A percentile compares a stretch with the other conserved stretches of the same genome.
Evolutionary conservation across 2,113 vertebrate genomes (phyloP).

Genomic region (Sander lucioperca): DNA sequence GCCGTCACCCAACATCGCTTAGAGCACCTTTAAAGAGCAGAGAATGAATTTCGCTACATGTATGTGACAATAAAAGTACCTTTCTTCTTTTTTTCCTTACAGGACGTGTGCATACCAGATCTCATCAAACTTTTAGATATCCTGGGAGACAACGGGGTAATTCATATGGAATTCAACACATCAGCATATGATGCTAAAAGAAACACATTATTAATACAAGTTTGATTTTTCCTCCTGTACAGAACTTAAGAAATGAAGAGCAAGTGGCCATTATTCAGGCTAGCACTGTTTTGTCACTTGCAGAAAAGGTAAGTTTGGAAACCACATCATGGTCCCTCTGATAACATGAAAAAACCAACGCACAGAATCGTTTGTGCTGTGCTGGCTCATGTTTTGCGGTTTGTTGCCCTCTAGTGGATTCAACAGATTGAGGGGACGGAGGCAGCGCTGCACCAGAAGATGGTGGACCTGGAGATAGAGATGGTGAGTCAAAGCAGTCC

Average conservation of each 20-base stretch:
- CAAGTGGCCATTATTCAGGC: constrained; percentile 99
- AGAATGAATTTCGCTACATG: too few species aligned
- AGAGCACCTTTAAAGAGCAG: too few species aligned
- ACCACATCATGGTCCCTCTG: too few species aligned
- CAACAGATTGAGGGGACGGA: constrained; percentile 99
- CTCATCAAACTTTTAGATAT: constrained; percentile 99
- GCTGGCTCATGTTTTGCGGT: constrained; percentile 20
- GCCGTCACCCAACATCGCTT: too few species aligned
- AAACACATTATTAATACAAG: neutral
- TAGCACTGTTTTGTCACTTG: constrained; percentile 96
- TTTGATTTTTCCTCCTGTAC: neutral
- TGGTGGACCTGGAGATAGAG: constrained; percentile 98
- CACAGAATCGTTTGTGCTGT: neutral
- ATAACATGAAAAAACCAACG: neutral
- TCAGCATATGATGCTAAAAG: neutral
- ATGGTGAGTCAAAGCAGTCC: constrained; percentile 87
- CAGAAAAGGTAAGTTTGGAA: constrained; percentile 92
- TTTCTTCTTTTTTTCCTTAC: constrained; percentile 23
- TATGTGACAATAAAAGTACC: too few species aligned
- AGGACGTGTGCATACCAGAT: constrained; percentile 99
- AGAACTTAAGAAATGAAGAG: constrained; percentile 99
- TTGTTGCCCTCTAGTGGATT: constrained; percentile 91
- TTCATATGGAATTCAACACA: constrained; percentile 30
- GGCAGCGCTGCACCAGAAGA: constrained; percentile 97
- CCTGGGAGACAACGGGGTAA: constrained; percentile 97